Conservation (phyloP, 2,797 vertebrate genomes). For the Manis crassicaudata region DNA sequence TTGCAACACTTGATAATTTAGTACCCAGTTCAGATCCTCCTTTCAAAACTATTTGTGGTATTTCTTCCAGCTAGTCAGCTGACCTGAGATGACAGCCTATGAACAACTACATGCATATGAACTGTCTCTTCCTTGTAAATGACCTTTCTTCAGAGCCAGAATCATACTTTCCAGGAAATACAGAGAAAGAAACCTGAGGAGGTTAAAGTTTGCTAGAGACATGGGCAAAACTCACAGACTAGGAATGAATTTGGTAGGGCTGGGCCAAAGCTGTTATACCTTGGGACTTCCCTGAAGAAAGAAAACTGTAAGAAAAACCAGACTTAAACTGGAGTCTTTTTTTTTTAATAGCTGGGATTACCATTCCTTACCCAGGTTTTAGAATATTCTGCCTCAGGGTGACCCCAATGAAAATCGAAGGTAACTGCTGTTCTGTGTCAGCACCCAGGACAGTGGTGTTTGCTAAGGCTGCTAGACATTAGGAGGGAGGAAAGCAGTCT, state of each 20-base stretch:
- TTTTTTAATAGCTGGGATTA: neutral
- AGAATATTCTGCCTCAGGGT: neutral
- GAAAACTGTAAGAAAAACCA: neutral
- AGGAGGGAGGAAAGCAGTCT: neutral
- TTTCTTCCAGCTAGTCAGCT: constrained; percentile 68
- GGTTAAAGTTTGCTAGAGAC: constrained; percentile 12
- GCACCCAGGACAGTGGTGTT: constrained; percentile 64
- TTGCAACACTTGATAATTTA: constrained; percentile 68
- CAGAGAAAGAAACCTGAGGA: neutral
- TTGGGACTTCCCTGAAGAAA: constrained; percentile 20
- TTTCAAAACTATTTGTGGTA: constrained; percentile 75
- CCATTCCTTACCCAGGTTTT: neutral
- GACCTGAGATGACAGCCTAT: neutral
- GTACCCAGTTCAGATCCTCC: constrained; percentile 63
- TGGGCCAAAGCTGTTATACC: neutral
- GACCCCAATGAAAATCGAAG: neutral
- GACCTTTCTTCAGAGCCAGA: constrained; percentile 8
- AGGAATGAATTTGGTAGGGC: neutral
- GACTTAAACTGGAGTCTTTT: neutral
- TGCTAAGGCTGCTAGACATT: neutral
- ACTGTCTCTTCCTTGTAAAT: neutral
- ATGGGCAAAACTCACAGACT: neutral
- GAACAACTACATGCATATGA: neutral
- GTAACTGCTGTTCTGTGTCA: constrained; percentile 25
- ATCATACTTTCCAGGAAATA: constrained; percentile 41